Base-by-base conservation (phyloP, 2,888 invertebrate genomes). In the Biston stratarius region DNA sequence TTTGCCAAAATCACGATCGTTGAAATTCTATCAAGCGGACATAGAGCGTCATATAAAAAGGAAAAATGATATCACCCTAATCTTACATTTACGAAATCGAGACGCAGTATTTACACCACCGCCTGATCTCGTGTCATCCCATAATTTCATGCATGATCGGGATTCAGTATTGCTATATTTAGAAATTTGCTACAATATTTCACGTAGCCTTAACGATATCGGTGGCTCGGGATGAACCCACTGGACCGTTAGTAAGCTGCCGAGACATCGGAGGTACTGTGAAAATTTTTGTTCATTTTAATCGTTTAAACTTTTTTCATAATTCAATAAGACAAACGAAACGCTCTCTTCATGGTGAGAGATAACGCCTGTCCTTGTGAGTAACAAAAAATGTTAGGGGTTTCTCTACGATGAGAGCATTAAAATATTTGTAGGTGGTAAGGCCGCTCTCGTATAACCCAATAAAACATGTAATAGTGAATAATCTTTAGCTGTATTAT, bases 91-190 rank as follows among this genome's bases (percentile, higher is more conserved):
- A 12, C 49, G 42, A 63, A 38, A 63, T 59, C 55, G 55, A 38
- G 55, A 53, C 34, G 48, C 58, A 55, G 62, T 68, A 60, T 74
- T 71, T 73, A 52, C 69, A 65, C 57, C 45, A 55, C 57, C 65
- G 38, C 61, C 61, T 64, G 75, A 80, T 74, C 71, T 72, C 67
- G 71, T 78, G 77, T 80, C 81, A 79, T 80, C 79, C 82, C 75
- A 79, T 76, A 80, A 90, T 91, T 85, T 86, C 85, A 87, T 81
- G 86, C 85, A 79, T 85, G 86, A 86, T 81, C 82, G 81, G 75
- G 77, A 78, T 69, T 78, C 76, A 81, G 80, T 87, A 88, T 89
- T 85, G 82, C 84, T 86, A 86, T 89, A 89, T 90, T 88, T 89
- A 87, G 86, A 87, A 83, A 82, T 83, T 86, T 76, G 83, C 83